phyloP scores from a whole-genome alignment of 2,113 vertebrate genomes.

The Sprattus sprattus region DNA sequence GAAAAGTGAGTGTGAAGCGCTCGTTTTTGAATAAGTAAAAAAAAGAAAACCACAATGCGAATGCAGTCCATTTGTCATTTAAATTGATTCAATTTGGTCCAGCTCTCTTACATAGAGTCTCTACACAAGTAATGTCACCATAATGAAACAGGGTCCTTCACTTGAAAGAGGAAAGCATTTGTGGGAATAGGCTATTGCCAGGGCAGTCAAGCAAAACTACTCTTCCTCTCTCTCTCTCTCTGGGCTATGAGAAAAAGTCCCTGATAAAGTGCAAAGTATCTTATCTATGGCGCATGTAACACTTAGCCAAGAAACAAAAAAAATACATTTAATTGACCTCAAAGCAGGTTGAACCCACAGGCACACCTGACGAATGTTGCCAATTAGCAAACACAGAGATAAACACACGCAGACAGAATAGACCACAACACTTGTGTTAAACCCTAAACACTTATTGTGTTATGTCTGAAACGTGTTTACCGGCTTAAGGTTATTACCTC shows the following conservation, averaged over 20 bases:
- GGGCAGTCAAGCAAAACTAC: not conserved
- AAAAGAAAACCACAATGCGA: not conserved
- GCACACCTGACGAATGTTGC: not conserved
- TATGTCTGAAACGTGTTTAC: not conserved
- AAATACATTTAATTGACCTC: not conserved
- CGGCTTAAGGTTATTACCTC: not conserved
- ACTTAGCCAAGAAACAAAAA: not conserved
- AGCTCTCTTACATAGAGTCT: not conserved
- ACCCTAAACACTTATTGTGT: not conserved
- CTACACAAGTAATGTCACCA: not conserved
- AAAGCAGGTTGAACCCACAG: not conserved
- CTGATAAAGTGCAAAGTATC: not conserved
- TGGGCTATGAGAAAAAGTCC: not conserved
- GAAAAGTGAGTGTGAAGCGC: not conserved
- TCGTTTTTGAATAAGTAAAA: not conserved
- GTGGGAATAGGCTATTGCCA: not conserved
- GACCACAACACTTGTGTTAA: not conserved
- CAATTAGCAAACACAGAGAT: not conserved
- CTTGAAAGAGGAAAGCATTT: not conserved
- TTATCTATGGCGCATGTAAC: not conserved
- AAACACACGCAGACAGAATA: not conserved
- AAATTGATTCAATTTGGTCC: conserved; percentile 1
- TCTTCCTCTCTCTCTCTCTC: not conserved
- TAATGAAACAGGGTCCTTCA: not conserved
- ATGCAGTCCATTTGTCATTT: conserved; percentile 8